Evolutionary conservation across 2,888 invertebrate genomes (phyloP), one percentile per base, ranked within the genome.

Genomic region (Merodon equestris): DNA sequence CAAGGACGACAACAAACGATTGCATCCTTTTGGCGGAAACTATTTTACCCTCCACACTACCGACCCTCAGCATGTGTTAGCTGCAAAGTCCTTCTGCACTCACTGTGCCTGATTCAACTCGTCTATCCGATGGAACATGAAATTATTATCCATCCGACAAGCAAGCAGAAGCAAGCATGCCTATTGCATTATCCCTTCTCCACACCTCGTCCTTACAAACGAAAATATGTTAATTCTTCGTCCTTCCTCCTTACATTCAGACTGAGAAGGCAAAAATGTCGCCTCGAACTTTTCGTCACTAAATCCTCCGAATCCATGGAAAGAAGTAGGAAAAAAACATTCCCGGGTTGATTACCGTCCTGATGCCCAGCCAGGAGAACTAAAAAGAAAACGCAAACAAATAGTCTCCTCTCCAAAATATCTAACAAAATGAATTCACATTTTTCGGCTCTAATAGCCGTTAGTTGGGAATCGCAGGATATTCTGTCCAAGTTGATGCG

Each of bases 151-250:
- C n/a, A 18, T 34, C 15, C 36, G 9, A 18, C 27, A 17, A 44
- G 14, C 45, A 38, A 40, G 40, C 53, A 17, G 34, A 48, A 10
- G 19, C 57, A 72, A n/a, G 54, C 38, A 36, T 34, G 58, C 60
- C 61, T 47, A 60, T 13, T 61, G 51, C 56, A 68, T 68, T 56
- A 61, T 68, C 60, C 53, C 27, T 15, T 48, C n/a, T 2, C 18
- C 34, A 15, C 36, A 54, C 12, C 1, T 1, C 13, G 54, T 50
- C 17, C 50, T 13, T 17, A 44, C 17, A 74, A 73, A 74, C 60
- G 73, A 73, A 60, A 73, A 73, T 67, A 73, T 73, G 73, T 56
- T 54, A 73, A 73, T 73, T 67, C 54, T 13, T 13, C 42, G 42
- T 64, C 67, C 57, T 54, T 12, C 15, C 44, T 9, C 27, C 14